Evolutionary conservation across 2,797 vertebrate genomes (phyloP).

Genomic region (Nasua narica): DNA sequence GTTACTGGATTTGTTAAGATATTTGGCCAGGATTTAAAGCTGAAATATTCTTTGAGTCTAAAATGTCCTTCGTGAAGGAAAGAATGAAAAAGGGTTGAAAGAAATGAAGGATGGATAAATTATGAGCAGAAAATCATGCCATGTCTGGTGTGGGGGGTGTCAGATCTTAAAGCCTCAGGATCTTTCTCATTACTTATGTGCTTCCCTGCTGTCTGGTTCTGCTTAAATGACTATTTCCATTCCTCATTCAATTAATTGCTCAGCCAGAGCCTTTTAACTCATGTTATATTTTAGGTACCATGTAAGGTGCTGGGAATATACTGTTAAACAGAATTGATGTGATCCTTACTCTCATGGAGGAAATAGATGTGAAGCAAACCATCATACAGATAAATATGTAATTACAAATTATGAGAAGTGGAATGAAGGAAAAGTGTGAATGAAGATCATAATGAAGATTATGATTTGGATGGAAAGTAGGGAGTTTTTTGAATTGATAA

Average conservation of each 20-base stretch:
- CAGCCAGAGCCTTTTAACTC: background rate
- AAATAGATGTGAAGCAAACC: background rate
- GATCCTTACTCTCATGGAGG: background rate
- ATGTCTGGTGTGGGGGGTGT: background rate
- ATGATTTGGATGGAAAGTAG: constrained; percentile 6
- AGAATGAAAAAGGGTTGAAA: background rate
- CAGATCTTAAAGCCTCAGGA: background rate
- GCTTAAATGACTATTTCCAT: background rate
- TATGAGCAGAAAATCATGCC: background rate
- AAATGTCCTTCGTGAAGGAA: constrained; percentile 1
- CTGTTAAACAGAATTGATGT: background rate
- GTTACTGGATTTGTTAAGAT: background rate
- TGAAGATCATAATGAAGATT: background rate
- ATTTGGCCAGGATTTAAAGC: background rate
- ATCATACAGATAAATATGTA: background rate
- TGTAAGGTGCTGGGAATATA: background rate
- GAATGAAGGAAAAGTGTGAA: background rate
- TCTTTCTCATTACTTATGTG: background rate
- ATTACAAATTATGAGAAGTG: background rate
- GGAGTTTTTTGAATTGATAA: background rate
- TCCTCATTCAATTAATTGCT: background rate
- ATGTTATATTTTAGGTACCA: background rate
- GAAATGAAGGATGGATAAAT: background rate
- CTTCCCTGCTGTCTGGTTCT: background rate
- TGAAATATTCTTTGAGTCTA: background rate